Conservation (phyloP, 2,113 vertebrate genomes). For the Gavialis gangeticus region DNA sequence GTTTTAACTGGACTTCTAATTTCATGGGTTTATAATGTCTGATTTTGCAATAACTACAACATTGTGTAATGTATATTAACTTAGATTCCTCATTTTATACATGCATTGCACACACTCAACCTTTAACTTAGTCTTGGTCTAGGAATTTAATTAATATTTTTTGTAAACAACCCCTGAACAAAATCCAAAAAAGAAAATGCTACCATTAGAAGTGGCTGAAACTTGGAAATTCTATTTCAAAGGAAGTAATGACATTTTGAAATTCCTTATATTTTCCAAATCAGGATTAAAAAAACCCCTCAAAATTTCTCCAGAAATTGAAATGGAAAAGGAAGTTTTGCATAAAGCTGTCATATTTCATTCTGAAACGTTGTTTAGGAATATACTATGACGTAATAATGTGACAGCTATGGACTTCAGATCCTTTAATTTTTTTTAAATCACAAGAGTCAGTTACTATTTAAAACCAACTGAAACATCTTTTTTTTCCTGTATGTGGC, state of each 20-base stretch:
- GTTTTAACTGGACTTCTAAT: background rate
- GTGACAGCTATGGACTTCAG: no score
- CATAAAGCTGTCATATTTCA: no score
- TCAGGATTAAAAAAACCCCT: no score
- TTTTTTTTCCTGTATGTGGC: no score
- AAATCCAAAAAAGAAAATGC: background rate
- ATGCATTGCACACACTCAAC: no score
- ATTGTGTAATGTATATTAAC: background rate
- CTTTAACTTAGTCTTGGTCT: background rate
- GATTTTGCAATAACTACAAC: background rate
- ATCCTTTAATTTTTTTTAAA: no score
- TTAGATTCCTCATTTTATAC: background rate
- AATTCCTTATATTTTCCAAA: background rate
- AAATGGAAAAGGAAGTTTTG: no score
- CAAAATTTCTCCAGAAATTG: no score
- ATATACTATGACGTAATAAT: no score
- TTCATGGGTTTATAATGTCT: background rate
- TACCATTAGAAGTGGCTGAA: background rate
- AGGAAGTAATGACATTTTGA: background rate
- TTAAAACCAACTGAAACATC: no score
- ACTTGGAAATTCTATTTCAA: background rate
- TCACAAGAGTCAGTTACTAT: no score
- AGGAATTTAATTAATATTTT: background rate
- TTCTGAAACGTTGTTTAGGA: no score
- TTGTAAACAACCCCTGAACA: background rate